Percentiles rank a stretch among this genome's conserved stretches.
Evolutionary conservation across 1,140 invertebrate species (phyloP).

Genomic region (Drosophila nigromelanica): DNA sequence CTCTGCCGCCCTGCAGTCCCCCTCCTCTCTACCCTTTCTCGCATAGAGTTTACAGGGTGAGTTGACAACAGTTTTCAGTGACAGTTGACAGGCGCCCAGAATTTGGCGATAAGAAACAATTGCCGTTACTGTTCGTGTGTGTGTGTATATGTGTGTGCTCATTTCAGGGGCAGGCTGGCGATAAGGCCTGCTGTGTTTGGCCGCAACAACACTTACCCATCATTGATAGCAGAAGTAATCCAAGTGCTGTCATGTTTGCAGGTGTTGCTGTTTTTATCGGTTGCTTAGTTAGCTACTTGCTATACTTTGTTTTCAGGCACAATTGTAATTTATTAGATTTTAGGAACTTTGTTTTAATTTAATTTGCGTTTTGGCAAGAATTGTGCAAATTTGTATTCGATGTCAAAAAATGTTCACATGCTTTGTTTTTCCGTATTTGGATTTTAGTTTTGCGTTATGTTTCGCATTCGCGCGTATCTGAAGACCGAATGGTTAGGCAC

Average conservation of each 20-base stretch:
- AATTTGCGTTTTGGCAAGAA: conserved; percentile 60
- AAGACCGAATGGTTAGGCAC: conserved; percentile 66
- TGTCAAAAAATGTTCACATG: conserved; percentile 42
- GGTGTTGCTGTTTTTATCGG: conserved; percentile 18
- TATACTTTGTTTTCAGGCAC: conserved; percentile 12
- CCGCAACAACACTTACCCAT: conserved; percentile 72
- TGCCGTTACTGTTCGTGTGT: not conserved
- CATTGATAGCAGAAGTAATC: conserved; percentile 82
- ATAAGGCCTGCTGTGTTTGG: conserved; percentile 34
- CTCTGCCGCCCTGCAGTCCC: not conserved
- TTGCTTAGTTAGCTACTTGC: conserved; percentile 24
- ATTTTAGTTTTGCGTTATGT: conserved; percentile 35
- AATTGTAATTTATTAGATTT: too few relatives aligned
- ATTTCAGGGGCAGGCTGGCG: conserved; percentile 40
- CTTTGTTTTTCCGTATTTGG: conserved; percentile 7
- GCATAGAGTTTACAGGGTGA: conserved; percentile 13
- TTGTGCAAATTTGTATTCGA: conserved; percentile 55
- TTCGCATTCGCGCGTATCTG: conserved; percentile 47
- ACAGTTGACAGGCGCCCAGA: conserved; percentile 44
- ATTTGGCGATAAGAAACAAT: conserved; percentile 25
- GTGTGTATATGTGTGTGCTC: conserved; percentile 10
- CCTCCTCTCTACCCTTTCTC: not conserved
- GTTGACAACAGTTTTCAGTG: conserved; percentile 34
- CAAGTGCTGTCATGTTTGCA: conserved; percentile 72
- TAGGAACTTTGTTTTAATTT: conserved; percentile 70